phyloP scores from a whole-genome alignment of 2,797 vertebrate genomes.

The Xenops minutus region DNA sequence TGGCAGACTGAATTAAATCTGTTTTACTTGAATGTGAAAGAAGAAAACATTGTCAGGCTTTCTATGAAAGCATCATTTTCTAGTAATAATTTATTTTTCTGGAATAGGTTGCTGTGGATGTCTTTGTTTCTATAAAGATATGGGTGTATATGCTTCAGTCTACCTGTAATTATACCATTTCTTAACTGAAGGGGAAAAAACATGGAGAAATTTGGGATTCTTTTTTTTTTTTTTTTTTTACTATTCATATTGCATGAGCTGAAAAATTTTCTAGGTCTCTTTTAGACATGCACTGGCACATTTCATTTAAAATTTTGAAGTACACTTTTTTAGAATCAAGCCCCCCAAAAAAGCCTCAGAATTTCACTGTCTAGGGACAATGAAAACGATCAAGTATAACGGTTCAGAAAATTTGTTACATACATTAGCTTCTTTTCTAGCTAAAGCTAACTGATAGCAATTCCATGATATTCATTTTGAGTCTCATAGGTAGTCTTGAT shows the following conservation, averaged over 20 bases:
- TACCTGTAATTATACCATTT: conserved; percentile 24
- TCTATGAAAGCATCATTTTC: conserved; percentile 36
- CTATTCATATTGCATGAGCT: background rate
- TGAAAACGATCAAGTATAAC: conserved; percentile 28
- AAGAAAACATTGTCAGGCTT: conserved; percentile 45
- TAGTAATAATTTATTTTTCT: conserved; percentile 33
- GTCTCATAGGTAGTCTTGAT: conserved; percentile 50
- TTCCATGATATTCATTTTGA: conserved; percentile 36
- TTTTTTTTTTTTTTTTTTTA: background rate
- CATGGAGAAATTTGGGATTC: background rate
- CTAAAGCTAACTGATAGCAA: conserved; percentile 1
- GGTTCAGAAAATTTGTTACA: background rate
- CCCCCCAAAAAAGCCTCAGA: conserved; percentile 22
- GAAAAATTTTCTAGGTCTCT: background rate
- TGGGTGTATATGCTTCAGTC: background rate
- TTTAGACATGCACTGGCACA: background rate
- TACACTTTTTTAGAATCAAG: conserved; percentile 38
- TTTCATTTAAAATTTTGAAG: background rate
- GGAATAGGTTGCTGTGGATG: background rate
- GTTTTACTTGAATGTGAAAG: conserved; percentile 45
- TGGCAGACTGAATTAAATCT: conserved; percentile 54
- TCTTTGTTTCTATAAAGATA: background rate
- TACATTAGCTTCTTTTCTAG: conserved; percentile 26
- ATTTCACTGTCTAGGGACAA: conserved; percentile 16
- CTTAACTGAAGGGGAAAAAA: background rate